Base-by-base conservation (phyloP, 2,797 vertebrate genomes). In the Paratrypauchen microcephalus region DNA sequence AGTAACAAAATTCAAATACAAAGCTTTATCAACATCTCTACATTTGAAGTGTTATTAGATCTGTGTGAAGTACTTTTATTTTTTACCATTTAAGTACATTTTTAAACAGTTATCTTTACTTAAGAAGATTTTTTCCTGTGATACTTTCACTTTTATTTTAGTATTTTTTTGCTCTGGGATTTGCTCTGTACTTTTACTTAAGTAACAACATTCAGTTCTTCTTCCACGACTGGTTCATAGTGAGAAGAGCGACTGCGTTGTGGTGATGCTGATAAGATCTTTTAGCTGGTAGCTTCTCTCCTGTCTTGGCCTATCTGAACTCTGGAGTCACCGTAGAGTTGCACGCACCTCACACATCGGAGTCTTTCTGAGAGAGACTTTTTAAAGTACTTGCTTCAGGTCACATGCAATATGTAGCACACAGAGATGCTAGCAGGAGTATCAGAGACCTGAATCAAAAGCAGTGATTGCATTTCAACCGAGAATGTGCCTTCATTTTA, bases 361-460 rank as follows among this genome's bases (percentile, higher is more conserved):
- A 70, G 65, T 57, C 47, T 67, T 39, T 68, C 61, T 67, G 65
- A 72, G 63, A 80, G 72, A 81, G 71, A 50, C 63, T 78, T 65
- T 69, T 68, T 69, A 30, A 73, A 75, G 74, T 52, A 60, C 59
- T 50, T 50, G 57, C 28, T 28, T 61, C 59, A 76, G 66, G 48
- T 21, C 56, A 36, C 71, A 77, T 75, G 65, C 68, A 62, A 73
- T 60, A 19, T 60, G 71, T 72, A 71, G 74, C 66, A 71, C 30
- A 23, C 57, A 16, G 62, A 50, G 66, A 70, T 19, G 41, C 54
- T 47, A 30, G 28, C 23, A 65, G 32, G 75, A 19, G 61, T 32
- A 61, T 73, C 77, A 66, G 65, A 61, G 70, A 80, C 66, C 71
- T 62, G 78, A 82, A 78, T 88, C 68, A 73, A 67, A 84, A 82